Evolutionary conservation across 2,888 invertebrate genomes (phyloP).

Genomic region (Prenolepis imparis): DNA sequence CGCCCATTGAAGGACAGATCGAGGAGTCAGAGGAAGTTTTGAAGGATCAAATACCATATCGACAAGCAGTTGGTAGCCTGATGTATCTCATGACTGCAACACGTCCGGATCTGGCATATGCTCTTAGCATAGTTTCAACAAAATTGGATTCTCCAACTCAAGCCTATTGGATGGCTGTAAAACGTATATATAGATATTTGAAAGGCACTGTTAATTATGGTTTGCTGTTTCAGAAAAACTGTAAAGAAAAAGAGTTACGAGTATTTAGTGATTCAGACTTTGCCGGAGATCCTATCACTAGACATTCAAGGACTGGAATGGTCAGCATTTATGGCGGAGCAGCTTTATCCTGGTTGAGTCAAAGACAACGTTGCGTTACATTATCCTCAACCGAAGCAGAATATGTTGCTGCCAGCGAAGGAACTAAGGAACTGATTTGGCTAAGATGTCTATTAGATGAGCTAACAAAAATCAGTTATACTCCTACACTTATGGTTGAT

Average conservation of each 20-base stretch:
- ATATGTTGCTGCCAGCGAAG: background rate
- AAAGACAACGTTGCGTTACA: background rate
- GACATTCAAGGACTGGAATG: background rate
- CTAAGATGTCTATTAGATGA: background rate
- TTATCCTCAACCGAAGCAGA: background rate
- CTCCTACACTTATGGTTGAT: background rate
- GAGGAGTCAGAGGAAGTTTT: background rate
- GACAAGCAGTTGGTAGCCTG: background rate
- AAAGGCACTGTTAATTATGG: background rate
- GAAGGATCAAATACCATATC: background rate
- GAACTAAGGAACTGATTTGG: background rate
- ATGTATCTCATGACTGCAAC: background rate
- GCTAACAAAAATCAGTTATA: background rate
- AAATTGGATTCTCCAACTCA: conserved; percentile 1
- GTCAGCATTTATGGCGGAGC: background rate
- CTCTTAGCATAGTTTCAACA: conserved; percentile 3
- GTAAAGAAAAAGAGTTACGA: background rate
- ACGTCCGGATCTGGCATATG: background rate
- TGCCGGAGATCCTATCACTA: background rate
- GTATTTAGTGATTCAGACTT: background rate
- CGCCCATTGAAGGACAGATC: background rate
- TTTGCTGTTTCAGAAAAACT: background rate
- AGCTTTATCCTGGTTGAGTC: background rate
- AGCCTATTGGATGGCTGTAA: background rate
- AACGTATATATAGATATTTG: background rate